A percentile compares a stretch with the other conserved stretches of the same genome.
Conservation (phyloP, 2,888 invertebrate species). For the Caenorhabditis sp. region DNA sequence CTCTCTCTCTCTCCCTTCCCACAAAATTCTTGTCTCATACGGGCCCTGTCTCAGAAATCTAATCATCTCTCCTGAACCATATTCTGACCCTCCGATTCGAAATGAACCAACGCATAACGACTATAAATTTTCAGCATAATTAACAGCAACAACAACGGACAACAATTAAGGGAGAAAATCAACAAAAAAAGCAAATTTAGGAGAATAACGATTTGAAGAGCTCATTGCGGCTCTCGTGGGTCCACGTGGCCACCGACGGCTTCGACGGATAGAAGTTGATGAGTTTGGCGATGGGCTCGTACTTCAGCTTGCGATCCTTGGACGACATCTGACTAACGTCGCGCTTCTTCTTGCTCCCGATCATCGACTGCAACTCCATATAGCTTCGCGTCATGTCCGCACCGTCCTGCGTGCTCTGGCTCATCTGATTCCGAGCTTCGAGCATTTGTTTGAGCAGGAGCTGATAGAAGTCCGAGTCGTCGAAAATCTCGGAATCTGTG, state of each 20-base stretch:
- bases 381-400: constrained; percentile 91
- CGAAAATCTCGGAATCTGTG: constrained; percentile 88
- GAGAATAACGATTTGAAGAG: constrained; percentile 81
- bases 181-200: no score
- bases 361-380: constrained; percentile 92
- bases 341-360: constrained; percentile 86
- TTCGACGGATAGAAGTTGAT: constrained; percentile 82
- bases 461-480: constrained; percentile 98
- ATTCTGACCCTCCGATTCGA: no score
- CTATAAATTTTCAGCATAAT: no score
- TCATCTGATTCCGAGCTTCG: constrained; percentile 89
- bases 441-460: constrained; percentile 93
- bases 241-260: constrained; percentile 79
- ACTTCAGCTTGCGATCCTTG: constrained; percentile 89
- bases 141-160: neutral
- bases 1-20: no score
- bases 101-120: no score
- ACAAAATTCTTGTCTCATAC: no score
- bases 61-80: no score
- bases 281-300: constrained; percentile 84
- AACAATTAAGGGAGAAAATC: no score
- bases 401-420: constrained; percentile 88
- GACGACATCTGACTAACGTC: constrained; percentile 87
- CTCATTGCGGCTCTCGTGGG: constrained; percentile 80
- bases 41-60: no score